A percentile compares a stretch with the other conserved stretches of the same genome.
phyloP scores from a whole-genome alignment of 2,113 vertebrate species.

The Lepus timidus region DNA sequence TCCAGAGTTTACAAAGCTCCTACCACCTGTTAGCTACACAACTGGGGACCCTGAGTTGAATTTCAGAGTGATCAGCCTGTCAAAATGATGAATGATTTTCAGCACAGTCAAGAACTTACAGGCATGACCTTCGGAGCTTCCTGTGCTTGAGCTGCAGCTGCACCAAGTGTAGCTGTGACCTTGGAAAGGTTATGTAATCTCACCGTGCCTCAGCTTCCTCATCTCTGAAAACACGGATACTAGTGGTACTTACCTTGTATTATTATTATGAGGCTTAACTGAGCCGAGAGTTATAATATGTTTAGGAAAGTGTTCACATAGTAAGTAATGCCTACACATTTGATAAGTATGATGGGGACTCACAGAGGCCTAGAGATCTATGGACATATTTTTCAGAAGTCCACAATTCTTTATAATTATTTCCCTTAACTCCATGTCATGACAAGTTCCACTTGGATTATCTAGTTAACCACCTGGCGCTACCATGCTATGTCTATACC shows the following conservation, averaged over 20 bases:
- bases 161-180: neutral
- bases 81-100: neutral
- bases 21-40: neutral
- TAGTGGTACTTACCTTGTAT: neutral
- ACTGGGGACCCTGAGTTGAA: neutral
- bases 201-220: neutral
- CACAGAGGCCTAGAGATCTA: neutral
- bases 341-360: neutral
- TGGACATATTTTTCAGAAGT: neutral
- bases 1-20: neutral
- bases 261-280: neutral
- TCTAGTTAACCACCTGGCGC: too few relatives aligned
- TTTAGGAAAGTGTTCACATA: neutral
- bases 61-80: neutral
- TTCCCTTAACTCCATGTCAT: neutral
- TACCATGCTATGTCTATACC: neutral
- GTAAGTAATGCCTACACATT: neutral
- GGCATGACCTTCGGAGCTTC: neutral
- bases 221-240: neutral
- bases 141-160: neutral
- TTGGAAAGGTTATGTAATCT: neutral
- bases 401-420: neutral
- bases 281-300: neutral
- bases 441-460: neutral
- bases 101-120: neutral